Evolutionary conservation across 2,888 invertebrate species (phyloP).

Genomic region (Heliconius charithonia): DNA sequence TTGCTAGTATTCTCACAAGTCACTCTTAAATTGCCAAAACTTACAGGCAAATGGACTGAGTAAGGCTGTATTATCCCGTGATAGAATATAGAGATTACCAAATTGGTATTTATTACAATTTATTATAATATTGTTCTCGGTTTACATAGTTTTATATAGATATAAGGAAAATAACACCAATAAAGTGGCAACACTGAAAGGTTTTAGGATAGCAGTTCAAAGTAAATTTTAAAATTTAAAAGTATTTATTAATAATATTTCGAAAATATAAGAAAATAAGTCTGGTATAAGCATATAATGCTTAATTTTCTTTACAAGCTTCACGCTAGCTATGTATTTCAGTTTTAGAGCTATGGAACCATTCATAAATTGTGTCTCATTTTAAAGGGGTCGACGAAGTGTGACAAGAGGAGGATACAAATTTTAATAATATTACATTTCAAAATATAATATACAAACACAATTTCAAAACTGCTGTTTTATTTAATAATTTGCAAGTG

Average conservation of each 20-base stretch:
- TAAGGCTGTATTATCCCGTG: conserved; percentile 62
- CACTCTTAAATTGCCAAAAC: conserved; percentile 55
- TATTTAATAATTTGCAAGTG: too few relatives aligned
- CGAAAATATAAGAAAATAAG: conserved; percentile 25
- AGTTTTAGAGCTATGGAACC: background rate
- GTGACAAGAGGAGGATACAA: background rate
- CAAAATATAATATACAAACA: background rate
- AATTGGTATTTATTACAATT: conserved; percentile 28
- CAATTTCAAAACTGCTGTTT: background rate
- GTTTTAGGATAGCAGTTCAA: conserved; percentile 39
- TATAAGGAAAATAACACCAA: conserved; percentile 47
- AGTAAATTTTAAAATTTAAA: conserved; percentile 37
- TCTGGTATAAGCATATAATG: conserved; percentile 42
- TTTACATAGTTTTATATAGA: conserved; percentile 37
- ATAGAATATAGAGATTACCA: conserved; percentile 41
- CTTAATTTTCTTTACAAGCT: conserved; percentile 34
- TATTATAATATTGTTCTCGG: conserved; percentile 21
- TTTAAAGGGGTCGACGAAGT: background rate
- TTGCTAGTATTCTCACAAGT: conserved; percentile 41
- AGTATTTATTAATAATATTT: conserved; percentile 36
- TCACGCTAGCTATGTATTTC: conserved; percentile 31
- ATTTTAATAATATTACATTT: background rate
- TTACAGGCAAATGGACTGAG: conserved; percentile 67
- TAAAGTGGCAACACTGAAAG: conserved; percentile 39
- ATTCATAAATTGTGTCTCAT: background rate